phyloP scores from a whole-genome alignment of 2,113 vertebrate species.

The Tursiops truncatus region DNA sequence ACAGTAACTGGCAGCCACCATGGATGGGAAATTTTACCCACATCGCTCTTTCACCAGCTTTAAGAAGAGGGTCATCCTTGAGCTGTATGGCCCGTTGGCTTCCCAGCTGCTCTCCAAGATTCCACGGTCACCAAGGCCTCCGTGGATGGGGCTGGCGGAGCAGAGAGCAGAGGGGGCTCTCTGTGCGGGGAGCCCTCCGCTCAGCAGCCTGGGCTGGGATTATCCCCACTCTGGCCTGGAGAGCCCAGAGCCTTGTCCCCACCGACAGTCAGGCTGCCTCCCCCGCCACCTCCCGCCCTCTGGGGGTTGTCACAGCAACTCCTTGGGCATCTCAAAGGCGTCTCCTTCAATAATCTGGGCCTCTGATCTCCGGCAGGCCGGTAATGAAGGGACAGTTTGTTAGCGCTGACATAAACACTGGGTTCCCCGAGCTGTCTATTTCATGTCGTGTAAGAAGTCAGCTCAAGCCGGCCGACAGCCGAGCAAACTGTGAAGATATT shows the following conservation, averaged over 20 bases:
- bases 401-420: constrained; percentile 85
- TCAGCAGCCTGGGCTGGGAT: constrained; percentile 43
- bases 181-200: constrained; percentile 60
- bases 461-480: constrained; percentile 65
- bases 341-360: constrained; percentile 86
- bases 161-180: background rate
- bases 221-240: constrained; percentile 72
- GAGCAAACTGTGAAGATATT: constrained; percentile 78
- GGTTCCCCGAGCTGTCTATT: constrained; percentile 79
- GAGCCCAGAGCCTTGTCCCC: constrained; percentile 72
- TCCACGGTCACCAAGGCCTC: background rate
- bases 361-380: constrained; percentile 87
- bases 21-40: accelerated
- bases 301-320: constrained; percentile 86
- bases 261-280: constrained; percentile 36
- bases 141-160: background rate
- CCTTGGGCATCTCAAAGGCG: constrained; percentile 84
- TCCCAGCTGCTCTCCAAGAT: background rate
- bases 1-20: accelerated
- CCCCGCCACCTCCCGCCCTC: constrained; percentile 1
- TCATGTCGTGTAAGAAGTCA: constrained; percentile 80
- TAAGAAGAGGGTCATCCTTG: background rate
- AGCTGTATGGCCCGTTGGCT: accelerated
- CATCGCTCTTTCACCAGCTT: accelerated
- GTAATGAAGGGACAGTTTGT: constrained; percentile 87